Percentiles rank a stretch among this genome's conserved stretches.
These are phyloP conservation scores for Betta splendens DNA, from an alignment of 2,797 vertebrate species.

Conservation along the genomic window DNA sequence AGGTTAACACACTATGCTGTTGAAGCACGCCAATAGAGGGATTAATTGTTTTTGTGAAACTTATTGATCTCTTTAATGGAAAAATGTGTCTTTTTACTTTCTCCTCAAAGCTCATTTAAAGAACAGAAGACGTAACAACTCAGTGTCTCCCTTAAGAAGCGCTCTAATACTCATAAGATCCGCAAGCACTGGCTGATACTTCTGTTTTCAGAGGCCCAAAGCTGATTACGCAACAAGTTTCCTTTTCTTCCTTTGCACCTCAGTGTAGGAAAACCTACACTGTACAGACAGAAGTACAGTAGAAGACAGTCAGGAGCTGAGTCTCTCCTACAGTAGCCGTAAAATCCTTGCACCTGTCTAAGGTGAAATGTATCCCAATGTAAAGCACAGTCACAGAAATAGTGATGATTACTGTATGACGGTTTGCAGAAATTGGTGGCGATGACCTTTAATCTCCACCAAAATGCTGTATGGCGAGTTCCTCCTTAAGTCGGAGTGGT, in stretches of 20 bases:
- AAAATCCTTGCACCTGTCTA: neutral
- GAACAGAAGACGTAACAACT: slow-evolving; percentile 8
- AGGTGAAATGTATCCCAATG: neutral
- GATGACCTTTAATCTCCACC: no score
- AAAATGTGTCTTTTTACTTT: slow-evolving; percentile 16
- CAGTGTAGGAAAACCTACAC: no score
- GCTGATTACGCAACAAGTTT: neutral
- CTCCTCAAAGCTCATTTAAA: slow-evolving; percentile 11
- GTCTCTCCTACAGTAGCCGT: no score
- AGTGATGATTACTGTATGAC: no score
- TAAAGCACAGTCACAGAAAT: no score
- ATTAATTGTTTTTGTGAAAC: slow-evolving; percentile 17
- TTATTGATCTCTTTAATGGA: slow-evolving; percentile 25
- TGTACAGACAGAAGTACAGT: no score
- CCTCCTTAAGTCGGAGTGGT: no score
- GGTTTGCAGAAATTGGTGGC: no score
- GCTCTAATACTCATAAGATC: slow-evolving; percentile 6
- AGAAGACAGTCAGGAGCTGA: no score
- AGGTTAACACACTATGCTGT: slow-evolving; percentile 21
- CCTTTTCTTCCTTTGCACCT: neutral
- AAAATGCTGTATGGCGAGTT: no score
- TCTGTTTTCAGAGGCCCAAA: no score
- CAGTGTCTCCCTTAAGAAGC: neutral
- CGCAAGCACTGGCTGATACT: neutral
- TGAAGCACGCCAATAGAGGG: slow-evolving; percentile 12